Conservation (phyloP, 2,888 invertebrate species). For the Leptogaster cylindrica region DNA sequence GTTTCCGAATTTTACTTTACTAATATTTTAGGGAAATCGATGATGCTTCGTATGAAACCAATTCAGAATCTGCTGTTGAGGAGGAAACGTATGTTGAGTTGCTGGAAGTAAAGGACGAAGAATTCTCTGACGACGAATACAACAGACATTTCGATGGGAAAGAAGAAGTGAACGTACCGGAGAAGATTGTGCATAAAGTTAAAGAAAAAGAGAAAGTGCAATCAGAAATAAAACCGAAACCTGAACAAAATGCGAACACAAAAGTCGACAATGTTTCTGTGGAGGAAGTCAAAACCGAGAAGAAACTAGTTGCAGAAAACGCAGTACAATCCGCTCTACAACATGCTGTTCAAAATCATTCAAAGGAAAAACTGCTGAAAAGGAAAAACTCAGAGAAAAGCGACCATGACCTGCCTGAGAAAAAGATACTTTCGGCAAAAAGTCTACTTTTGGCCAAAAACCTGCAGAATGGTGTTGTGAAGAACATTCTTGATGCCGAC, state of each 20-base stretch:
- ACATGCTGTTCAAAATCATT: too few species aligned
- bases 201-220: neutral
- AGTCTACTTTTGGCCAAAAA: neutral
- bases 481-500: too few species aligned
- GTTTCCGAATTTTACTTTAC: neutral
- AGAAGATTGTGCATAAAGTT: neutral
- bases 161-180: slow-evolving; percentile 5
- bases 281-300: too few species aligned
- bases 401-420: neutral
- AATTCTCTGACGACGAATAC: slow-evolving; percentile 52
- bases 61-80: slow-evolving; percentile 19
- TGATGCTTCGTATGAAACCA: neutral
- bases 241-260: neutral
- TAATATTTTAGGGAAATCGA: neutral
- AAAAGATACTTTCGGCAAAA: neutral
- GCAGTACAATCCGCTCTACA: too few species aligned
- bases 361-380: too few species aligned
- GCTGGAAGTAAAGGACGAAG: slow-evolving; percentile 59
- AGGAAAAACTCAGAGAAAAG: slow-evolving; percentile 3
- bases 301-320: too few species aligned
- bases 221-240: neutral
- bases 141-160: slow-evolving; percentile 36
- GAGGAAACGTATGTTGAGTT: slow-evolving; percentile 54
- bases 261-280: too few species aligned
- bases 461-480: slow-evolving; percentile 2